These are phyloP conservation scores for Marmota monax DNA, from an alignment of 2,113 vertebrate genomes.

Conservation along the genomic window DNA sequence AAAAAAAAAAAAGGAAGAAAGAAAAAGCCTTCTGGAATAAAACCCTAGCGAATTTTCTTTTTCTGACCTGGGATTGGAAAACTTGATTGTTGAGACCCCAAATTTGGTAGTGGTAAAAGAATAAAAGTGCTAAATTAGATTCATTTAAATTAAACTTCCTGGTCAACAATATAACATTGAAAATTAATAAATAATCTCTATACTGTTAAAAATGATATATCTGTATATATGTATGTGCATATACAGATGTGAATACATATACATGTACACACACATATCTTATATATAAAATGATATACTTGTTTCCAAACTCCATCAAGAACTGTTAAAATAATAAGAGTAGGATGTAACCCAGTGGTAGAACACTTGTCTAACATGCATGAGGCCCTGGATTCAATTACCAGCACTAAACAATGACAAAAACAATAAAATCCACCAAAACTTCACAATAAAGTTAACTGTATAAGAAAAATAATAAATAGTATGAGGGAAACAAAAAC, in stretches of 20 bases:
- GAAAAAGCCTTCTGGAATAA: not conserved
- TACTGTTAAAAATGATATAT: not conserved
- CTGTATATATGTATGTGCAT: too few relatives aligned
- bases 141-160: not conserved
- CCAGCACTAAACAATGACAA: too few relatives aligned
- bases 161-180: not conserved
- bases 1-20: not conserved
- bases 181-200: not conserved
- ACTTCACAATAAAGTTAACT: not conserved
- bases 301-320: not conserved
- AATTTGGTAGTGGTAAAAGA: not conserved
- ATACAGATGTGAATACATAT: not conserved
- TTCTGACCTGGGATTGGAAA: not conserved
- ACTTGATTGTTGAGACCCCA: not conserved
- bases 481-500: not conserved
- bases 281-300: not conserved
- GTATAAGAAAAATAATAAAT: not conserved
- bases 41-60: not conserved
- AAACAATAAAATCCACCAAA: not conserved
- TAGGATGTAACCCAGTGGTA: not conserved
- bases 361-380: not conserved
- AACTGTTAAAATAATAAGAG: not conserved
- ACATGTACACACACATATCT: not conserved
- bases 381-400: too few relatives aligned
- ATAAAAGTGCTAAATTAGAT: not conserved